Percentiles rank a stretch among this genome's conserved stretches.
Conservation (phyloP, 2,888 invertebrate genomes). For the Ceriagrion tenellum region DNA sequence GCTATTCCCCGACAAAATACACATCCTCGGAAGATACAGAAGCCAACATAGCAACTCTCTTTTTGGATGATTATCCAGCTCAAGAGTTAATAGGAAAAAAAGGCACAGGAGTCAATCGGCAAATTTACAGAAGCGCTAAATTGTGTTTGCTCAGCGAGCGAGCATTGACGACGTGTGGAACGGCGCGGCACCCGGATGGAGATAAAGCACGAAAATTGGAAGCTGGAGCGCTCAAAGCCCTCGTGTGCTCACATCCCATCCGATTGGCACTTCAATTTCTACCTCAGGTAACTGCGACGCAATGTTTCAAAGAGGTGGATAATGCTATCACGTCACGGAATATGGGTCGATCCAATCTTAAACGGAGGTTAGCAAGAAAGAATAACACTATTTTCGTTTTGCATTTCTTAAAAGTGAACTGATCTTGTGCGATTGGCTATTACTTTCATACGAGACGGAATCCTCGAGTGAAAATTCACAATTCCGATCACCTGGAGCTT, state of each 20-base stretch:
- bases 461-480: no score
- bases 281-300: not conserved
- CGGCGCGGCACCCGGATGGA: not conserved
- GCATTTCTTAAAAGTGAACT: no score
- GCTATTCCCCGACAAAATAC: not conserved
- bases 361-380: no score
- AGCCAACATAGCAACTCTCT: not conserved
- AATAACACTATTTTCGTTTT: no score
- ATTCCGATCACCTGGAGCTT: no score
- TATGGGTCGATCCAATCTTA: no score
- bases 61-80: not conserved
- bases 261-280: not conserved
- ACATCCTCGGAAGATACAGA: not conserved
- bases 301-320: not conserved
- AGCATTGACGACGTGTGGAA: not conserved
- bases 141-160: not conserved
- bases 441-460: no score
- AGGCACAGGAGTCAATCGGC: not conserved
- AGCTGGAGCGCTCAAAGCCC: not conserved
- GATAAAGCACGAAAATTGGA: conserved; percentile 11
- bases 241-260: not conserved
- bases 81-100: not conserved
- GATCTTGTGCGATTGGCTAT: no score
- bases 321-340: not conserved
- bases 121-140: conserved; percentile 26